phyloP scores from a whole-genome alignment of 2,113 vertebrate species.

The Pituophis catenifer region DNA sequence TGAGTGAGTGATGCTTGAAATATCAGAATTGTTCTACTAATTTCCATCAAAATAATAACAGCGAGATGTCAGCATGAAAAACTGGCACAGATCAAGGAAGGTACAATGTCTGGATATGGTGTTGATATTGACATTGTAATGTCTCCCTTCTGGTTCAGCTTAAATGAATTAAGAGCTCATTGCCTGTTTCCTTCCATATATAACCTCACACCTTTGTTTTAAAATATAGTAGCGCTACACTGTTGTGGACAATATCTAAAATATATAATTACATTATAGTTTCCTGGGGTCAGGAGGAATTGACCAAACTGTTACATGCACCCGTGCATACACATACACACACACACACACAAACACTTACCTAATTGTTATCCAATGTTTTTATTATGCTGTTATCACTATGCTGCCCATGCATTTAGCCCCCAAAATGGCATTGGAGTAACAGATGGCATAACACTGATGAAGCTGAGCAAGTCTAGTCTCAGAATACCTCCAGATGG shows the following conservation, averaged over 20 bases:
- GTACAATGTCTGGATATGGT: constrained; percentile 6
- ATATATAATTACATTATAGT: background rate
- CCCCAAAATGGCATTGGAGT: background rate
- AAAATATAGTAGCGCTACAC: background rate
- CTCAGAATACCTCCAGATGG: background rate
- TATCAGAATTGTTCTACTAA: constrained; percentile 40
- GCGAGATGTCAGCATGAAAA: background rate
- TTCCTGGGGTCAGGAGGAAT: background rate
- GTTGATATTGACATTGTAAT: background rate
- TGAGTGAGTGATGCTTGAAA: constrained; percentile 64
- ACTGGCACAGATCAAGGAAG: background rate
- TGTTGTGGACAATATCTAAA: rapidly evolving
- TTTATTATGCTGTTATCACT: background rate
- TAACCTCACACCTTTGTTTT: constrained; percentile 7
- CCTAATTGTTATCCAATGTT: background rate
- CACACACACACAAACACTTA: background rate
- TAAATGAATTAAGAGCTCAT: background rate
- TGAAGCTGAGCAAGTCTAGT: background rate
- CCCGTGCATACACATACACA: rapidly evolving
- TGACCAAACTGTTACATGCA: background rate
- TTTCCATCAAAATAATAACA: constrained; percentile 39
- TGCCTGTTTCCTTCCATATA: background rate
- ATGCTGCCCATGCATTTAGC: background rate
- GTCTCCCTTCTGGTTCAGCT: background rate
- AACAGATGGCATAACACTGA: background rate